Evolutionary conservation across 2,888 invertebrate genomes (phyloP).

Genomic region (Gandaritis pyraliata): DNA sequence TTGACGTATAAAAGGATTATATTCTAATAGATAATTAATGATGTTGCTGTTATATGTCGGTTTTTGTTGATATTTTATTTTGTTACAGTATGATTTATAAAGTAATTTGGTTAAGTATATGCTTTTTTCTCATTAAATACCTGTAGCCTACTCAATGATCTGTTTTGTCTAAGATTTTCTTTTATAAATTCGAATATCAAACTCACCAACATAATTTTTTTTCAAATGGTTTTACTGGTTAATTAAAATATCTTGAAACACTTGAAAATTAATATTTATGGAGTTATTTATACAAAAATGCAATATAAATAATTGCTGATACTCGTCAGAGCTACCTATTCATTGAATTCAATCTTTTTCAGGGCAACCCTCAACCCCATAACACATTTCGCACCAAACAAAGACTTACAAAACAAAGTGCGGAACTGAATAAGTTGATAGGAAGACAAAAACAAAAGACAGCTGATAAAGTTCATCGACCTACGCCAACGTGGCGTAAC

Average conservation of each 20-base stretch:
- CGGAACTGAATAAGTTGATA: slow-evolving; percentile 38
- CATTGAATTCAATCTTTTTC: neutral
- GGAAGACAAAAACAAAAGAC: slow-evolving; percentile 79
- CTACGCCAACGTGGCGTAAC: slow-evolving; percentile 82
- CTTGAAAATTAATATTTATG: too few relatives aligned
- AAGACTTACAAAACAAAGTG: slow-evolving; percentile 28
- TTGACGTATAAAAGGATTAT: slow-evolving; percentile 81
- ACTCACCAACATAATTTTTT: too few relatives aligned
- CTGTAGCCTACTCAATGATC: too few relatives aligned
- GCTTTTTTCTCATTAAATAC: neutral
- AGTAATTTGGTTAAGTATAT: slow-evolving; percentile 14
- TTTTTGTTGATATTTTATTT: slow-evolving; percentile 48
- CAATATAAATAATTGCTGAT: too few relatives aligned
- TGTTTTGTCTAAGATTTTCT: too few relatives aligned
- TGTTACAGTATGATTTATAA: slow-evolving; percentile 14
- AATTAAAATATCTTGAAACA: too few relatives aligned
- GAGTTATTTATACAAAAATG: too few relatives aligned
- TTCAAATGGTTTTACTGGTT: too few relatives aligned
- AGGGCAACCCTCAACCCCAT: neutral
- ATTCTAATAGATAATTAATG: slow-evolving; percentile 83
- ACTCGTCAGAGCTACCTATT: neutral
- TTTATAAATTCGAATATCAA: too few relatives aligned
- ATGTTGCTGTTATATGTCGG: slow-evolving; percentile 62
- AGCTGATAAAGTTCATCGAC: slow-evolving; percentile 79
- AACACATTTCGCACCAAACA: slow-evolving; percentile 10